Evolutionary conservation across 92 coral and sea anemone species (phyloP).

Genomic region (Parazoanthus swiftii): DNA sequence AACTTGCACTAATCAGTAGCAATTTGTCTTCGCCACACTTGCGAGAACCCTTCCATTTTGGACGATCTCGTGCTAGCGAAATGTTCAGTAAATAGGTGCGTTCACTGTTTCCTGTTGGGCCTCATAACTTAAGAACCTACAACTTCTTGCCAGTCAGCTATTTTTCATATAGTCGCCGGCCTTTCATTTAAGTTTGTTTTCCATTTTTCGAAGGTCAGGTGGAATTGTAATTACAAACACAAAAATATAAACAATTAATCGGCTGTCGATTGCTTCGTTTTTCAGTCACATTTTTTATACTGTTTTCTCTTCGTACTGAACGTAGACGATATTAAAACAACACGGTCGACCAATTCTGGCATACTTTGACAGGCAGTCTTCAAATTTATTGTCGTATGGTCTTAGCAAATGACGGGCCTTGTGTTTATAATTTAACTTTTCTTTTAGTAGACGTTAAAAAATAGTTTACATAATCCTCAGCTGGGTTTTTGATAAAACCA

Average conservation of each 20-base stretch:
- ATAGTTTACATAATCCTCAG: constrained; percentile 19
- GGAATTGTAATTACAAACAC: background rate
- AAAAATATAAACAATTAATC: constrained; percentile 14
- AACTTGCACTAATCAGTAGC: background rate
- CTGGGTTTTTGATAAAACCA: constrained; percentile 31
- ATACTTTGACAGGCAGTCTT: background rate
- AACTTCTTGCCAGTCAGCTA: background rate
- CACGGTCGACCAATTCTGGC: background rate
- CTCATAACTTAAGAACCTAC: too few relatives aligned
- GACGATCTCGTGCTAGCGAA: background rate
- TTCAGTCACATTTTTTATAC: background rate
- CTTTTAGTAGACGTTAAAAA: background rate
- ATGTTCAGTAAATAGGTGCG: background rate
- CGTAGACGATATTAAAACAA: background rate
- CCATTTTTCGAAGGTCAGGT: background rate
- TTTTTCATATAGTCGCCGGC: too few relatives aligned
- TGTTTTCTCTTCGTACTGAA: background rate
- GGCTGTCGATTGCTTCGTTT: background rate
- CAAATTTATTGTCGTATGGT: background rate
- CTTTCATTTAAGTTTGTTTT: too few relatives aligned
- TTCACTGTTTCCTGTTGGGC: background rate
- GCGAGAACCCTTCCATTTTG: constrained; percentile 15
- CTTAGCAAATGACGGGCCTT: background rate
- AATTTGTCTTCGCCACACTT: constrained; percentile 13
- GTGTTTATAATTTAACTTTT: constrained; percentile 20